phyloP scores from a whole-genome alignment of 2,113 vertebrate species.

The Typhlomys cinereus region DNA sequence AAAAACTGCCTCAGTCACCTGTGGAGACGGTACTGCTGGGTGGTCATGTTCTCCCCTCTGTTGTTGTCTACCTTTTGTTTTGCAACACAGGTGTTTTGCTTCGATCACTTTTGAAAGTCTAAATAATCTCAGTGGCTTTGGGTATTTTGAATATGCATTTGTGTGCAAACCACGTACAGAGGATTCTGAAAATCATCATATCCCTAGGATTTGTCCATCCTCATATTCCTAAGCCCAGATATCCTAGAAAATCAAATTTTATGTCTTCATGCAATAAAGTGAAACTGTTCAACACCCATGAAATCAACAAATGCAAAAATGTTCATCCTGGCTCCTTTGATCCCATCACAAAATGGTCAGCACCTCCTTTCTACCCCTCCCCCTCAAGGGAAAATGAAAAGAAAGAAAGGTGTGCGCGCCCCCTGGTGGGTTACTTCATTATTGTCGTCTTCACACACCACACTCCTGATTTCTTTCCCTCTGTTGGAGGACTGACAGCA shows the following conservation, averaged over 20 bases:
- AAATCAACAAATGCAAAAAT: conserved; percentile 2
- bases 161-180: conserved; percentile 7
- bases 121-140: background rate
- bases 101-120: background rate
- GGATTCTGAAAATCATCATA: background rate
- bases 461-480: accelerated
- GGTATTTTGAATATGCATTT: background rate
- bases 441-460: accelerated
- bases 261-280: background rate
- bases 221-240: background rate
- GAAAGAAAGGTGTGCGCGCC: background rate
- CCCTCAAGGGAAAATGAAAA: background rate
- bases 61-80: background rate
- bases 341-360: background rate
- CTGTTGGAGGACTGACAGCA: no score
- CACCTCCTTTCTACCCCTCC: no score
- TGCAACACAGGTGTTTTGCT: background rate
- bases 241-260: background rate
- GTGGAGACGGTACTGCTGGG: accelerated
- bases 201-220: background rate
- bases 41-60: background rate
- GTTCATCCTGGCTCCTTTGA: background rate
- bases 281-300: background rate
- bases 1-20: background rate
- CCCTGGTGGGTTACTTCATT: background rate